Evolutionary conservation across 2,888 invertebrate genomes (phyloP).

Genomic region (Morpho helenor): DNA sequence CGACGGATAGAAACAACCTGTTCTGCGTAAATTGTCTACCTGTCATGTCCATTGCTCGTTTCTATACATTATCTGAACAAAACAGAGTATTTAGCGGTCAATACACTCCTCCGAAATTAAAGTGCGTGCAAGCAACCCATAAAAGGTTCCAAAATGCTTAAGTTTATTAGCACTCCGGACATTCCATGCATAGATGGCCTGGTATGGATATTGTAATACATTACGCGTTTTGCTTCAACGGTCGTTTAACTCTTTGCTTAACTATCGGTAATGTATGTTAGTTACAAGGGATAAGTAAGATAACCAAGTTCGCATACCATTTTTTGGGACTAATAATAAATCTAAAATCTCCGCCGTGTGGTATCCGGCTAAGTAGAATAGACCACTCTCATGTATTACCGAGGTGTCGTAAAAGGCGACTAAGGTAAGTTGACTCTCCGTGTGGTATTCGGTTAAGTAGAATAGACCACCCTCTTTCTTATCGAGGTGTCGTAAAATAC

Average conservation of each 20-base stretch:
- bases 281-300: not conserved
- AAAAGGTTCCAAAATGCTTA: slow-evolving; percentile 10
- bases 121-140: slow-evolving; percentile 7
- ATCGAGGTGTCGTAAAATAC: too few relatives aligned
- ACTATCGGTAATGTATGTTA: slow-evolving; percentile 5
- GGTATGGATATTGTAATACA: slow-evolving; percentile 4
- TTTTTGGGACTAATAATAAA: not conserved
- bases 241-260: not conserved
- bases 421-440: too few relatives aligned
- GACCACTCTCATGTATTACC: too few relatives aligned
- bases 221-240: slow-evolving; percentile 5
- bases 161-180: slow-evolving; percentile 14
- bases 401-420: too few relatives aligned
- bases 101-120: slow-evolving; percentile 9
- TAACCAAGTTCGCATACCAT: not conserved
- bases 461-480: too few relatives aligned
- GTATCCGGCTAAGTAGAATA: too few relatives aligned
- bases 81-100: slow-evolving; percentile 6
- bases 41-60: slow-evolving; percentile 6
- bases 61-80: not conserved
- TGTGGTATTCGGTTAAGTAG: too few relatives aligned
- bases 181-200: slow-evolving; percentile 15
- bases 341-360: too few relatives aligned
- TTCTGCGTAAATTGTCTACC: not conserved
- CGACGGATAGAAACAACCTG: slow-evolving; percentile 1